Conservation (phyloP, 64 coral and sea anemone genomes). For the Montipora efflorescens region DNA sequence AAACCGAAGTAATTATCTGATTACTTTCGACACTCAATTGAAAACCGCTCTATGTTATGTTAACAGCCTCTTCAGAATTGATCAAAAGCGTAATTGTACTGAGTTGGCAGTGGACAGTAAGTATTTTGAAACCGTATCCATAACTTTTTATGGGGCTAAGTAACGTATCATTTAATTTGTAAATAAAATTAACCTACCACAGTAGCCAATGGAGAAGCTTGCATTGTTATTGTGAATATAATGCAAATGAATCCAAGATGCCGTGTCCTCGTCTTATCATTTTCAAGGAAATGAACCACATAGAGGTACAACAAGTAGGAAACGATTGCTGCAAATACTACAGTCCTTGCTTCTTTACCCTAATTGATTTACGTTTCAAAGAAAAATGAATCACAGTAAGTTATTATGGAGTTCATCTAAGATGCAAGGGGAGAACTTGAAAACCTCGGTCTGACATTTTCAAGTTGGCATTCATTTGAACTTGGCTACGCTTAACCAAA, state of each 20-base stretch:
- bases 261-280: slow-evolving; percentile 15
- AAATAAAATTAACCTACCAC: slow-evolving; percentile 67
- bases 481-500: no score
- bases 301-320: slow-evolving; percentile 62
- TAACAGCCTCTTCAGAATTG: background rate
- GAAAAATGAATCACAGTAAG: no score
- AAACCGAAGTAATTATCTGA: no score
- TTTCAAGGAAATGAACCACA: slow-evolving; percentile 32
- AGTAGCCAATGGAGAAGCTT: slow-evolving; percentile 78
- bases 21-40: no score
- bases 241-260: slow-evolving; percentile 76
- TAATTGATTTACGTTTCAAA: background rate
- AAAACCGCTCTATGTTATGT: background rate
- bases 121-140: no score
- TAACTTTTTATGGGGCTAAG: background rate
- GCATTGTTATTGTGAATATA: slow-evolving; percentile 78
- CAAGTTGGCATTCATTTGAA: no score
- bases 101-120: background rate
- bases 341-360: slow-evolving; percentile 25
- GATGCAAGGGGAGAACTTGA: no score
- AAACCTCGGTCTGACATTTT: no score
- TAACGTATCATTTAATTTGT: background rate
- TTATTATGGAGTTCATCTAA: no score
- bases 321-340: slow-evolving; percentile 28
- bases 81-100: background rate